Percentiles rank a stretch among this genome's conserved stretches.
phyloP scores from a whole-genome alignment of 92 coral and sea anemone genomes.

The Porites rus region DNA sequence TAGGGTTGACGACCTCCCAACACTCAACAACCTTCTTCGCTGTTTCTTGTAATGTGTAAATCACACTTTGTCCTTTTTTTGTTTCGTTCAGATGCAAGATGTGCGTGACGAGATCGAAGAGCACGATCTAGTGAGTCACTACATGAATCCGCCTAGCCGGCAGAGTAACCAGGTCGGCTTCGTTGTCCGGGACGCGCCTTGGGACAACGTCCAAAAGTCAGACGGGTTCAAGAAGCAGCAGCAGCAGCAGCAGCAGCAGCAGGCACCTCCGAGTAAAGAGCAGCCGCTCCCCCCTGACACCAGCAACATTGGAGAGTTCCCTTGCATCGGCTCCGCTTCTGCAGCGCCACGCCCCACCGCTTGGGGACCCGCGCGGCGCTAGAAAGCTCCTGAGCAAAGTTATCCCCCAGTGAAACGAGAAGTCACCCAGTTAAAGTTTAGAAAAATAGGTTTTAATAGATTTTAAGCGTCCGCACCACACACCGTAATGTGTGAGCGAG shows the following conservation, averaged over 20 bases:
- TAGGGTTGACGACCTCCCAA: no score
- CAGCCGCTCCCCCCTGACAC: conserved; percentile 89
- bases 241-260: conserved; percentile 11
- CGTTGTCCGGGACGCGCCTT: conserved; percentile 98
- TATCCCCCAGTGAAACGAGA: not conserved
- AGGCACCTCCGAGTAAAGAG: conserved; percentile 29
- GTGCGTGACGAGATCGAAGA: conserved; percentile 92
- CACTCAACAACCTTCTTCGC: no score
- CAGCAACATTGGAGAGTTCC: conserved; percentile 93
- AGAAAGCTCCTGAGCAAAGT: not conserved
- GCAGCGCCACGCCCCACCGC: conserved; percentile 80
- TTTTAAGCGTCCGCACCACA: not conserved
- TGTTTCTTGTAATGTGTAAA: not conserved
- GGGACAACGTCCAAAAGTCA: conserved; percentile 68
- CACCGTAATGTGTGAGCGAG: not conserved
- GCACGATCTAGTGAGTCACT: conserved; percentile 84
- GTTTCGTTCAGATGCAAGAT: conserved; percentile 85
- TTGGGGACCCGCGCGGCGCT: conserved; percentile 78
- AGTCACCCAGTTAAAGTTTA: not conserved
- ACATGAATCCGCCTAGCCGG: conserved; percentile 97
- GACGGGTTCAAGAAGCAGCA: conserved; percentile 11
- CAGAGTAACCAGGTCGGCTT: conserved; percentile 71
- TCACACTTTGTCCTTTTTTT: not conserved
- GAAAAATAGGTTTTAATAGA: not conserved
- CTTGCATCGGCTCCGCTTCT: conserved; percentile 86